Base-by-base conservation (phyloP, 1,140 invertebrate species). In the Melipona quadrifasciata region DNA sequence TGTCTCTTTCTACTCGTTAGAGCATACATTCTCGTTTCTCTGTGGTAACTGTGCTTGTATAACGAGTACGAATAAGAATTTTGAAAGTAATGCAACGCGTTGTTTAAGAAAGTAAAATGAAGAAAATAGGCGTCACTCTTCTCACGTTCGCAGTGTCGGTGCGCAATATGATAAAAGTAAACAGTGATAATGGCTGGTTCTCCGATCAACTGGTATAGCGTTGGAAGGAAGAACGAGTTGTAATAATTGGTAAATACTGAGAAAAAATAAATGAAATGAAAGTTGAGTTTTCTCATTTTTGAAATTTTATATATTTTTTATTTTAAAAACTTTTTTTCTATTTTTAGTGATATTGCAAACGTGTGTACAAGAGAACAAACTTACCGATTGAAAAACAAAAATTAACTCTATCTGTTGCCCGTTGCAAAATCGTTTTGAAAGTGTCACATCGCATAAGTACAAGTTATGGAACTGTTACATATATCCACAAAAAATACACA, bases 21-120 rank as follows among this genome's bases (percentile, higher is more conserved):
- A 82, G 51, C 24, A 21, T 27, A 53, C 64, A 21, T 31, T 53
- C n/a, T 31, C 57, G 14, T 24, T 65, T 24, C n/a, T 68, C 11
- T 86, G 91, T 87, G 92, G 92, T 91, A 93, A 90, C 91, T 93
- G 92, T 90, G 88, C 90, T 75, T 86, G 91, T 92, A 93, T 92
- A 85, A 89, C 89, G 87, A 90, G 86, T 21, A 82, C 86, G 88
- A 39, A 39, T 39, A 87, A 92, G 91, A 89, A 92, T 92, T 91
- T 91, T 87, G 89, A 93, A 92, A 92, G 91, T 89, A 91, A 93
- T 93, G 92, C 92, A 90, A 90, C 84, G 83, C 88, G 84, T 81
- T 72, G 86, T 85, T 83, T 89, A 86, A 79, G 65, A 82, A 81
- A 75, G 53, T 80, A 77, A 74, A 89, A 87, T 71, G 80, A 88